Percentiles rank a stretch among this genome's conserved stretches.
Evolutionary conservation across 1,140 invertebrate species (phyloP).

Genomic region (Cydia fagiglandana): DNA sequence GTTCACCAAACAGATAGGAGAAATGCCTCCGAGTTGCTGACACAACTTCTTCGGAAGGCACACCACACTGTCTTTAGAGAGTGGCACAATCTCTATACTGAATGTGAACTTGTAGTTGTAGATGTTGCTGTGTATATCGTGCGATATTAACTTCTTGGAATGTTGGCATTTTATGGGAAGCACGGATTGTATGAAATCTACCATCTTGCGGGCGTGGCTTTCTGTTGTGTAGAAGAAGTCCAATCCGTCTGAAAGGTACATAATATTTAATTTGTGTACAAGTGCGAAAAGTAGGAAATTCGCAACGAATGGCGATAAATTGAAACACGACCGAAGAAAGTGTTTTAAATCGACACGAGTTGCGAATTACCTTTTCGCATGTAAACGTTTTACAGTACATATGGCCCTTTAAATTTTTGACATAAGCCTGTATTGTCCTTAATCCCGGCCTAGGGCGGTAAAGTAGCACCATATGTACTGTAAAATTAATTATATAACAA

Average conservation of each 20-base stretch:
- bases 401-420: too few species aligned
- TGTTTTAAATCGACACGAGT: too few species aligned
- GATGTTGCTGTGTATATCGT: slow-evolving; percentile 97
- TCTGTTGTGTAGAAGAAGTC: slow-evolving; percentile 97
- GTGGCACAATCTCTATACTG: slow-evolving; percentile 96
- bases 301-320: too few species aligned
- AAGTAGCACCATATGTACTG: too few species aligned
- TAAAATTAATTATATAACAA: too few species aligned
- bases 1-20: slow-evolving; percentile 92
- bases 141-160: slow-evolving; percentile 97
- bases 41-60: slow-evolving; percentile 94
- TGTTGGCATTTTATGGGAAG: slow-evolving; percentile 92
- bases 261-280: slow-evolving; percentile 13
- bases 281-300: neutral
- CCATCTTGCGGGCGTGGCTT: slow-evolving; percentile 95
- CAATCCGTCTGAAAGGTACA: slow-evolving; percentile 88
- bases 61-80: slow-evolving; percentile 98
- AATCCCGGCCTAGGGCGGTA: too few species aligned
- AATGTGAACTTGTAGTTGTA: slow-evolving; percentile 98
- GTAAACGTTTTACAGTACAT: too few species aligned
- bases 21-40: slow-evolving; percentile 95
- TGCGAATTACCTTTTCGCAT: too few species aligned
- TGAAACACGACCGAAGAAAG: too few species aligned
- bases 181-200: slow-evolving; percentile 94
- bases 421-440: too few species aligned